Evolutionary conservation across 2,888 invertebrate genomes (phyloP).

Genomic region (Hipparchia semele): DNA sequence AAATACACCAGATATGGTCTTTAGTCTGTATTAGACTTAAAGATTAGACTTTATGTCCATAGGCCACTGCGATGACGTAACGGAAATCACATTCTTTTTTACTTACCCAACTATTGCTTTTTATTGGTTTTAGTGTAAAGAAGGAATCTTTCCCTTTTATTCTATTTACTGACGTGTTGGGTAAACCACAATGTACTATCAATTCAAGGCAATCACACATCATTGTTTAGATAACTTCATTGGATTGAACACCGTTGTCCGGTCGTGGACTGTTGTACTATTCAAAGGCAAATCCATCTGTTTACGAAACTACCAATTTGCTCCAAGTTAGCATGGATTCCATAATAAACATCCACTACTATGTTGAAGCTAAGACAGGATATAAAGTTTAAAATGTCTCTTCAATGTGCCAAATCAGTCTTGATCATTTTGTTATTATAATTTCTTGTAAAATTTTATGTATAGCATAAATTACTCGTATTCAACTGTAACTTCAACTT

Average conservation of each 20-base stretch:
- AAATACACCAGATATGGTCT: too few relatives aligned
- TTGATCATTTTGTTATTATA: neutral
- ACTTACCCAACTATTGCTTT: neutral
- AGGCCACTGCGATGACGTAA: too few relatives aligned
- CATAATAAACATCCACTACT: neutral
- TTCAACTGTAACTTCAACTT: too few relatives aligned
- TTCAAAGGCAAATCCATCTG: slow-evolving; percentile 9
- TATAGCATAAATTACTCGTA: too few relatives aligned
- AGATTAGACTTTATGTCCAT: too few relatives aligned
- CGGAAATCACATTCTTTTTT: too few relatives aligned
- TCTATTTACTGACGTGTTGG: neutral
- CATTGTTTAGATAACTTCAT: slow-evolving; percentile 5
- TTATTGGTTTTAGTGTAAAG: neutral
- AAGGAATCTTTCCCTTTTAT: neutral
- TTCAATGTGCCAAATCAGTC: neutral
- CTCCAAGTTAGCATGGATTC: neutral
- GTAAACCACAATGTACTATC: neutral
- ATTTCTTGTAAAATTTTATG: neutral
- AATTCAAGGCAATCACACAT: slow-evolving; percentile 1
- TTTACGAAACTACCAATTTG: slow-evolving; percentile 9
- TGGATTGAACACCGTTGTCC: neutral
- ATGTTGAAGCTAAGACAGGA: neutral
- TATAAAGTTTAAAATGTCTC: neutral
- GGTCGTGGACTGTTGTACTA: neutral
- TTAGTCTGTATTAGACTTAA: too few relatives aligned